Base-by-base conservation (phyloP, 2,888 invertebrate species). In the Callyntrura guangdongensis region DNA sequence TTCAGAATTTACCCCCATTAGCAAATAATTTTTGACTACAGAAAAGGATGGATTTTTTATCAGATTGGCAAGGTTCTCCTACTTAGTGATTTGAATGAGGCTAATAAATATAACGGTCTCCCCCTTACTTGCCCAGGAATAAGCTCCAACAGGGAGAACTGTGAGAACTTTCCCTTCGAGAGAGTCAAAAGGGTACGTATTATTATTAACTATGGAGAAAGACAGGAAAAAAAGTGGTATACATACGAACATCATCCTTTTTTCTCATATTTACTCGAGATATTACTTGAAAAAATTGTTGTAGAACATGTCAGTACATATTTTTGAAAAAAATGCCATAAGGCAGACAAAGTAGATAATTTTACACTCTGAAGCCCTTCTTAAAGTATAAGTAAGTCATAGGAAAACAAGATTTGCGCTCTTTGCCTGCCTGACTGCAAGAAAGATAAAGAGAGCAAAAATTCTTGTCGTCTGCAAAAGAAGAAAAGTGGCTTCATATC, bases 281-380 rank as follows among this genome's bases (percentile, higher is more conserved):
- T 20, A 20, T 5, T 27, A 45, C 47, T 49, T 12, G n/a, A 56
- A 79, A 45, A 49, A 64, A 82, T 11, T 82, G 47, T 47, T 45
- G 47, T 64, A 47, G 45, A 59, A 82, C 64, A 82, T 82, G 45
- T 36, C 61, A 81, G 59, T 61, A 81, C 81, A 45, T 47, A 81
- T 47, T 84, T 53, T 84, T 53, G 36, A 69, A 53, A 84, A 84
- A 84, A 84, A 49, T 69, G 69, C 84, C 84, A 69, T 67, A 36
- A 84, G 84, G 69, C 69, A 49, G 53, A 69, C 84, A 84, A 84
- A 84, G 53, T 69, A 84, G 84, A 69, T 53, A 84, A 84, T 84
- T 84, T 84, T 69, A 69, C 67, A 84, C 67, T 61, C 47, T 84
- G 49, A 9, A 67, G 69, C 82, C 49, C 53, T 56, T 67, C 45